Evolutionary conservation across 2,888 invertebrate genomes (phyloP).

Genomic region (Galerucella calmariensis): DNA sequence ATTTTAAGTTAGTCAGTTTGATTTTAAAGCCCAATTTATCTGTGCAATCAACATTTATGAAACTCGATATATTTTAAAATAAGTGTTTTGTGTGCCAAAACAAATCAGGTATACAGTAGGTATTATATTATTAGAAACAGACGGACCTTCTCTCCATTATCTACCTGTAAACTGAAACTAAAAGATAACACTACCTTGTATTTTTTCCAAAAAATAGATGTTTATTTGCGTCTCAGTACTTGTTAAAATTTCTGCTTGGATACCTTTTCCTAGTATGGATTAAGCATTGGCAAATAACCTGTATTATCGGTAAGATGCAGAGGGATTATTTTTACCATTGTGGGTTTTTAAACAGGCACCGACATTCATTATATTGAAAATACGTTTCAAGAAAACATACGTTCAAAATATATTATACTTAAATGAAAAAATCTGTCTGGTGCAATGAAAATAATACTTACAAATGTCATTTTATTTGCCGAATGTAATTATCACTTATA

Average conservation of each 20-base stretch:
- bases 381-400: not conserved
- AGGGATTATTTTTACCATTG: constrained; percentile 43
- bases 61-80: not conserved
- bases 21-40: too few relatives aligned
- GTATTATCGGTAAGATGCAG: constrained; percentile 43
- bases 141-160: constrained; percentile 2
- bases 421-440: not conserved
- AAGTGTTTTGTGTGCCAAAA: constrained; percentile 4
- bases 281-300: constrained; percentile 33
- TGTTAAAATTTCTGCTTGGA: constrained; percentile 45
- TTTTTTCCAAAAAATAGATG: constrained; percentile 31
- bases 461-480: too few relatives aligned
- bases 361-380: not conserved
- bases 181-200: constrained; percentile 26
- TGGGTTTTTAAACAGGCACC: not conserved
- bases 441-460: too few relatives aligned
- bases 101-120: not conserved
- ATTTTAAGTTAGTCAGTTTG: too few relatives aligned
- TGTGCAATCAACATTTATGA: not conserved
- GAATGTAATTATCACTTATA: too few relatives aligned
- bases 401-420: not conserved
- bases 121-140: not conserved
- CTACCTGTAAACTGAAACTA: constrained; percentile 21
- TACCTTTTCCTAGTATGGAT: constrained; percentile 46
- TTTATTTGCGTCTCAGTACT: constrained; percentile 30